Evolutionary conservation across 2,113 vertebrate species (phyloP), one percentile per base, ranked within the genome.

Genomic region (Acanthochromis polyacanthus): DNA sequence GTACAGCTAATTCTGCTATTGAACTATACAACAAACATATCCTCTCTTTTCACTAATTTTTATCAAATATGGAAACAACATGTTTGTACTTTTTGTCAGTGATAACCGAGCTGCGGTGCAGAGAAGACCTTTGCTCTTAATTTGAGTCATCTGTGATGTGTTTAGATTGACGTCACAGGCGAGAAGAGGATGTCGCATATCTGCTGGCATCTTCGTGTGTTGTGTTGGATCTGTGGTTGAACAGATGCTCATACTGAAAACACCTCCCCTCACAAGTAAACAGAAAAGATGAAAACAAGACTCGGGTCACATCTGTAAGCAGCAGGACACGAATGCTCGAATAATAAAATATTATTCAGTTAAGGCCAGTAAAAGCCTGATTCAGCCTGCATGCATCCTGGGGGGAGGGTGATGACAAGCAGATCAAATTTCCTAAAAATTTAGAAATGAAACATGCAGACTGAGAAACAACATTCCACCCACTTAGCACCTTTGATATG

Each of bases 301-400:
- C 3, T 28, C 0, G n/a, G 55, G 72, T 78, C 75, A 82, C 80
- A 74, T 58, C 82, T 90, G 86, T 10, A 45, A 65, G 10, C 84
- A 78, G 88, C 78, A 76, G 77, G 85, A 50, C 8, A 22, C 3
- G 20, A 5, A 7, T 1, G 38, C 32, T 57, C 3, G 1, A n/a
- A 73, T 51, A 81, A 70, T 28, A 48, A 76, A 68, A 23, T 3
- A 1, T 19, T 12, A 12, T 23, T 20, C 60, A 28, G 28, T 66
- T 12, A 14, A 28, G 17, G 28, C 4, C 38, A 30, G 32, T 25
- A 36, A 6, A 63, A 0, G 25, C 8, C 4, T 38, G 19, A 20
- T 50, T 62, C 14, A 45, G 5, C 10, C 12, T 58, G 52, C 30
- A 1, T 4, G 16, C 58, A 56, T 61, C n/a, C 22, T 58, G n/a